A percentile compares a stretch with the other conserved stretches of the same genome.
phyloP scores from a whole-genome alignment of 2,888 invertebrate genomes.

The Chrysomela aeneicollis region DNA sequence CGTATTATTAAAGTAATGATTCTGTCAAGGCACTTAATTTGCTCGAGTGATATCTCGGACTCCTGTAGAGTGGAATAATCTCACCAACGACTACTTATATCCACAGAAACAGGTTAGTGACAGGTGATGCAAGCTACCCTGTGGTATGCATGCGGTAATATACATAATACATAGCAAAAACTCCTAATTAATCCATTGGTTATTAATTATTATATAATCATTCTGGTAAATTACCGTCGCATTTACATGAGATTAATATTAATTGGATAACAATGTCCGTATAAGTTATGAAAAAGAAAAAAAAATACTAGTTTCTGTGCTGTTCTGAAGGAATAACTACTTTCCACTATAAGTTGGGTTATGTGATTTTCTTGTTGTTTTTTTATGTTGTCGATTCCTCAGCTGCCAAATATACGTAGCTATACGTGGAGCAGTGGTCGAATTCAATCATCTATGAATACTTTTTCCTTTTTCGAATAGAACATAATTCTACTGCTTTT shows the following conservation, averaged over 20 bases:
- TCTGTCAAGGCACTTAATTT: neutral
- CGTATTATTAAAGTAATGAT: neutral
- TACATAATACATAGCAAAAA: conserved; percentile 2
- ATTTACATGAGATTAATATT: neutral
- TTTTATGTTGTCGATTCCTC: too few species aligned
- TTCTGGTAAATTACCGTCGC: conserved; percentile 1
- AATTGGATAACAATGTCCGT: conserved; percentile 5
- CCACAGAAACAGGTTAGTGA: neutral
- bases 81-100: conserved; percentile 1
- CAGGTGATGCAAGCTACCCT: conserved; percentile 7
- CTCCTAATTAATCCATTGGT: conserved; percentile 5
- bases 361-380: neutral
- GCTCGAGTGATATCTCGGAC: neutral
- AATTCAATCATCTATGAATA: too few species aligned
- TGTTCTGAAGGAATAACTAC: neutral
- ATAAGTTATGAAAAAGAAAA: neutral
- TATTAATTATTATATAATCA: conserved; percentile 7
- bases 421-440: too few species aligned
- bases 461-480: too few species aligned
- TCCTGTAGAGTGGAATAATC: neutral
- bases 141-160: conserved; percentile 5
- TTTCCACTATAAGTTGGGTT: too few species aligned
- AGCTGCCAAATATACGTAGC: too few species aligned
- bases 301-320: neutral
- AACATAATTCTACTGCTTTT: too few species aligned